These are phyloP conservation scores for Sebastes itinus DNA, from an alignment of 2,797 vertebrate genomes.

Conservation along the genomic window DNA sequence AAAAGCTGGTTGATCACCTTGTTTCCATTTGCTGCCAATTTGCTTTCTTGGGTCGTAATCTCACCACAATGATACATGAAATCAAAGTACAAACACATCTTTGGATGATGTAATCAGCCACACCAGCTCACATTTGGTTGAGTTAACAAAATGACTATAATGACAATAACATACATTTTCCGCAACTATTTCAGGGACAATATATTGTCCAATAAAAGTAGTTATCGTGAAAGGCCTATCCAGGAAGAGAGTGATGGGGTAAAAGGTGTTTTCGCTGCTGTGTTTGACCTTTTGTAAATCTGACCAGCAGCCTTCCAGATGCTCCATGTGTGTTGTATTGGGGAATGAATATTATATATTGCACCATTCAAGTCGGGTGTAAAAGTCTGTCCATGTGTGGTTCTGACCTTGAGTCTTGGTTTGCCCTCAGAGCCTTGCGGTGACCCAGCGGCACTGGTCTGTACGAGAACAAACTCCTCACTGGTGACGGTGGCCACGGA, in stretches of 20 bases:
- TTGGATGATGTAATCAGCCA: accelerated
- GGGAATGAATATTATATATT: background rate
- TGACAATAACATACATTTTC: background rate
- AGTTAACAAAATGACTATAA: background rate
- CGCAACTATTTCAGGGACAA: background rate
- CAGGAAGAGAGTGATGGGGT: background rate
- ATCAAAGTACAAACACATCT: background rate
- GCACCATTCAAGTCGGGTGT: background rate
- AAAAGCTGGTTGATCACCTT: background rate
- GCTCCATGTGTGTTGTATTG: background rate
- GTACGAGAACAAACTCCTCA: constrained; percentile 94
- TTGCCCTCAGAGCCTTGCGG: constrained; percentile 87
- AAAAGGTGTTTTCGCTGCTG: background rate
- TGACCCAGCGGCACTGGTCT: constrained; percentile 82
- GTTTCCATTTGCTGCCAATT: background rate
- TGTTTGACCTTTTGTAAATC: background rate
- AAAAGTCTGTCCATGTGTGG: background rate
- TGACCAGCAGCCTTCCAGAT: background rate
- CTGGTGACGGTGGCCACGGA: constrained; percentile 89
- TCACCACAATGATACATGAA: background rate
- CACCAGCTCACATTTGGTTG: background rate
- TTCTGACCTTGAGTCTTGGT: constrained; percentile 89
- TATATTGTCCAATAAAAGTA: background rate
- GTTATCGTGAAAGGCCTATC: background rate
- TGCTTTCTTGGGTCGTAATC: background rate